Evolutionary conservation across 2,797 vertebrate species (phyloP), one percentile per base, ranked within the genome.

Genomic region (Neosilurus mollespiculum): DNA sequence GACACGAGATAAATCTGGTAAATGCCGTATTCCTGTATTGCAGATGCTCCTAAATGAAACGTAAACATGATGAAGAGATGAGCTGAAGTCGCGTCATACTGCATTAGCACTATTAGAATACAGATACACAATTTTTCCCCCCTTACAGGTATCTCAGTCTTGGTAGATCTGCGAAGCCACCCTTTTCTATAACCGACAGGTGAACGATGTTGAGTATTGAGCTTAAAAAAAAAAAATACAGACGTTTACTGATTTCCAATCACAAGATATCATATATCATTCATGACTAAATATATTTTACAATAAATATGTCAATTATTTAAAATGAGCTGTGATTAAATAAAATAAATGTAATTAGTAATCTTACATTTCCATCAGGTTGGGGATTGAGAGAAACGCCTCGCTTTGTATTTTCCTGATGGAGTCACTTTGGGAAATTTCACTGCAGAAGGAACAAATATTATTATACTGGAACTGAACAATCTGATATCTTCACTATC

Each of bases 131-230:
- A 3, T 80, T 56, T 69, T 12, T 71, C n/a, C 2, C 14, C 3
- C 3, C 96, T 97, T 94, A 98, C 96, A 98, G 88, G 89, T 97
- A 96, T 92, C 95, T 94, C 91, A 98, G 92, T 82, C 88, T 96
- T 73, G 96, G 95, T 85, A 98, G 95, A 88, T 97, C 95, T 88
- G 92, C 95, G 90, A 98, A 98, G 0, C 96, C 96, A 77, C 95
- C 96, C 0, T 94, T 92, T 81, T 96, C 96, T 70, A 97, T 96
- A 51, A 91, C 80, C 81, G 92, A 90, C 87, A 98, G 92, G 89
- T 95, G 94, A 91, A 95, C 96, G 0, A 96, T 96, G 87, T 96
- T 97, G 92, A 93, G 94, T 90, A 98, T 92, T 73, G 92, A 92
- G 90, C 96, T 97, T 90, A 91, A 54, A 65, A 90, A 61, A 89